Conservation (phyloP, 2,888 invertebrate species). For the Dioctria rufipes region DNA sequence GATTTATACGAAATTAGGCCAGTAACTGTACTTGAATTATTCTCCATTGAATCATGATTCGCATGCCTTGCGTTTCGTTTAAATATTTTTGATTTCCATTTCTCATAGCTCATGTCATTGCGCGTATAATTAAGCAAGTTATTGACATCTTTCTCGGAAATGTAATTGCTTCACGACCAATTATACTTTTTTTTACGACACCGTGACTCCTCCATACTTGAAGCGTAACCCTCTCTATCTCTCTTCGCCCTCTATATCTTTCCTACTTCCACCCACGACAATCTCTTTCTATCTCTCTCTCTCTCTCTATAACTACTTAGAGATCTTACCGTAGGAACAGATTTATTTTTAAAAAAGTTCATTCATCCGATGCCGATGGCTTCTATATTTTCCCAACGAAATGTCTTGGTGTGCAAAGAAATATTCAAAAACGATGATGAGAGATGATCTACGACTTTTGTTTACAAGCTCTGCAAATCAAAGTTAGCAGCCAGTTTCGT, state of each 20-base stretch:
- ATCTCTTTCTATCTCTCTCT: background rate
- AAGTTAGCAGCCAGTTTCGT: background rate
- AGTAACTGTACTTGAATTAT: no score
- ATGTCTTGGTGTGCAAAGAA: background rate
- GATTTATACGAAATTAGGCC: no score
- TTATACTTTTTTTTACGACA: conserved; percentile 5
- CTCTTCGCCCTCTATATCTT: no score
- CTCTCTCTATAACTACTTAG: background rate
- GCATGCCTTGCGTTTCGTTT: no score
- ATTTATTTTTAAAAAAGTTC: conserved; percentile 40
- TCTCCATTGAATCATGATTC: no score
- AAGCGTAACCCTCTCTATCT: no score
- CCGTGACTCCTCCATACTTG: background rate
- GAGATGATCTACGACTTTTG: conserved; percentile 2
- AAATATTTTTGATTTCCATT: background rate
- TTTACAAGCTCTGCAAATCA: background rate
- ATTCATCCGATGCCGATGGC: conserved; percentile 13
- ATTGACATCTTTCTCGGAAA: conserved; percentile 31
- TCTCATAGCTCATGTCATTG: background rate
- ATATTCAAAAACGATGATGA: background rate
- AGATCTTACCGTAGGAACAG: background rate
- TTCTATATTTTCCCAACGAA: conserved; percentile 7
- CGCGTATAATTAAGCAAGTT: conserved; percentile 19
- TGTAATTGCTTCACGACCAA: conserved; percentile 38
- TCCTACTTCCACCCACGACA: background rate